These are phyloP conservation scores for Platalea minor DNA, from an alignment of 2,797 vertebrate genomes.

Conservation along the genomic window DNA sequence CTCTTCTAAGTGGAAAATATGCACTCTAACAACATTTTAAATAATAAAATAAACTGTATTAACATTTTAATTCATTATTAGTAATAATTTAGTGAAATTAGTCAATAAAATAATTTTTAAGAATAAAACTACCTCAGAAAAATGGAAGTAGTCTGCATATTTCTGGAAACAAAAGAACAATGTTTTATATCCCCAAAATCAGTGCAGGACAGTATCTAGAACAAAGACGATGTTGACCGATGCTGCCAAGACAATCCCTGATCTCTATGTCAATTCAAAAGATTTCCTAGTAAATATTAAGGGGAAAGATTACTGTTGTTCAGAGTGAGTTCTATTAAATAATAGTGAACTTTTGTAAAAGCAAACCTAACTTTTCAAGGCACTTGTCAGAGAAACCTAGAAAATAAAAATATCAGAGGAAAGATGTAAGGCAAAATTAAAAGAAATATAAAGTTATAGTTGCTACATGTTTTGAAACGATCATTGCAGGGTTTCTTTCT, in stretches of 20 bases:
- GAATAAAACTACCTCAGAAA: background rate
- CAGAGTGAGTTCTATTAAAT: background rate
- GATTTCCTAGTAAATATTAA: background rate
- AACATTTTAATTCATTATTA: background rate
- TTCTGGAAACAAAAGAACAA: background rate
- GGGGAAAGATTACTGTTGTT: background rate
- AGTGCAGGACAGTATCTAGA: background rate
- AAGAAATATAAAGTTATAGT: background rate
- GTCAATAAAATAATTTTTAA: background rate
- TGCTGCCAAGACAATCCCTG: background rate
- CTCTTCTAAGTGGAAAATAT: background rate
- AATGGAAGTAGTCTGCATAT: background rate
- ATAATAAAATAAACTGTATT: background rate
- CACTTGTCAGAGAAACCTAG: background rate
- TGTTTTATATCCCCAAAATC: background rate
- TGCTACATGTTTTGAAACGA: background rate
- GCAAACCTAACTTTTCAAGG: background rate
- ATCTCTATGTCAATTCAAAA: background rate
- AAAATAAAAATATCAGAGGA: background rate
- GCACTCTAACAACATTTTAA: background rate
- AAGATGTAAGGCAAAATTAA: background rate
- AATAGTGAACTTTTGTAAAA: background rate
- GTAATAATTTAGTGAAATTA: background rate
- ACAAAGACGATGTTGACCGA: background rate
- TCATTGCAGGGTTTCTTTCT: background rate